Evolutionary conservation across 2,113 vertebrate species (phyloP), one percentile per base, ranked within the genome.

Genomic region (Scartelaos histophorus): DNA sequence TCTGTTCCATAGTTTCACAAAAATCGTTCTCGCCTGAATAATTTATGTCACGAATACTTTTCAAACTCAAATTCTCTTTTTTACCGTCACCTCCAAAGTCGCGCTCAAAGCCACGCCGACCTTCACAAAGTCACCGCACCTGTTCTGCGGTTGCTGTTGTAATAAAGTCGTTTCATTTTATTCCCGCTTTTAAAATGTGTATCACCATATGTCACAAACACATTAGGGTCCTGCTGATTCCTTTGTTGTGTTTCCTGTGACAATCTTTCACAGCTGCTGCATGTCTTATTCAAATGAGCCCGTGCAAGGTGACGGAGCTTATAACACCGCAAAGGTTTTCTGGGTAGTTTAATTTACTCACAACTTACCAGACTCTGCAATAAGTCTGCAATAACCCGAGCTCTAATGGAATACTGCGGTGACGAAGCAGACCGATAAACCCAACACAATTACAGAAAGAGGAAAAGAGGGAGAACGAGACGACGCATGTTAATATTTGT

Each of bases 321-420:
- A 24, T 19, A 7, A 45, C 19, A 35, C 62, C 29, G 3, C 38
- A 51, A 25, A 53, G 61, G 7, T 29, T 70, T 60, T 34, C 38
- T 45, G 6, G 67, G 22, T 6, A 74, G 47, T 79, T 43, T 10
- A 66, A 34, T 57, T 73, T 25, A 47, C 38, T 67, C 34, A 22
- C 13, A 46, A 34, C 7, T 9, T 43, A 43, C 38, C 38, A 43
- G 9, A 43, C 66, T 66, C 13, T 62, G 21, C 56, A 51, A 62
- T 53, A 72, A 43, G 60, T 66, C 13, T 62, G 21, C 56, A 51
- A 62, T 53, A 72, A 85, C 22, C 56, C 47, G 67, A 77, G n/a
- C 22, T 34, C 13, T 19, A 15, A 5, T 54, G 17, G 29, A 15
- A 62, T 43, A 62, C 43, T 51, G 69, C 65, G 35, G 49, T 56